Base-by-base conservation (phyloP, 2,888 invertebrate species). In the Rotaria sp. region DNA sequence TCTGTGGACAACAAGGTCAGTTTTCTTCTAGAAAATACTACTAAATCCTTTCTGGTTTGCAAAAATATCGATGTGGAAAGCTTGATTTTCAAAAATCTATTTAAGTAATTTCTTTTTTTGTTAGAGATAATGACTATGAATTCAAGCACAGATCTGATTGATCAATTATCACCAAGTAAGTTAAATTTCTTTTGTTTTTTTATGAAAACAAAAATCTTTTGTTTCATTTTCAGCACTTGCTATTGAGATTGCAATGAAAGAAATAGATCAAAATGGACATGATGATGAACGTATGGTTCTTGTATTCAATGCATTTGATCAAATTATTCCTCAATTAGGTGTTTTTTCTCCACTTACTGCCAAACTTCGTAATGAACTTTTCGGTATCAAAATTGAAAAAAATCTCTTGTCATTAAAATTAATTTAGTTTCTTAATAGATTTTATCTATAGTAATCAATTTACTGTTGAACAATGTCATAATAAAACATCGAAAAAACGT, bases 361-460 rank as follows among this genome's bases (percentile, higher is more conserved):
- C 5, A 75, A 41, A 75, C 75, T 75, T 75, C 38, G 75, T 26
- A 75, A 75, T 75, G 75, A 75, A 75, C n/a, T 75, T 24, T 75
- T 75, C 45, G 75, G 75, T 75, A 75, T 8, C 7, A 7, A 41
- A 52, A 52, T 52, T 7, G 2, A 52, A 52, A 52, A 2, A 10
- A 26, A 38, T 38, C 18, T 75, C 21, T 7, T 18, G 10, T 38
- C 21, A 38, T 41, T n/a, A 26, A 26, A 38, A 38, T 75, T 41
- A 1, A 41, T 75, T 75, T 18, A 75, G 24, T 38, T 75, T 24
- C 26, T 5, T 4, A 75, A 26, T 75, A 75, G 75, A 75, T 75
- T 75, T 75, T 45, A 45, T 41, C 15, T 75, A 75, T 10, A 75
- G 75, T 75, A 45, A 26, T 75, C 75, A 75, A 75, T 75, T 41